A percentile compares a stretch with the other conserved stretches of the same genome.
Evolutionary conservation across 2,888 invertebrate genomes (phyloP).

Genomic region (Eristalinus sepulchralis): DNA sequence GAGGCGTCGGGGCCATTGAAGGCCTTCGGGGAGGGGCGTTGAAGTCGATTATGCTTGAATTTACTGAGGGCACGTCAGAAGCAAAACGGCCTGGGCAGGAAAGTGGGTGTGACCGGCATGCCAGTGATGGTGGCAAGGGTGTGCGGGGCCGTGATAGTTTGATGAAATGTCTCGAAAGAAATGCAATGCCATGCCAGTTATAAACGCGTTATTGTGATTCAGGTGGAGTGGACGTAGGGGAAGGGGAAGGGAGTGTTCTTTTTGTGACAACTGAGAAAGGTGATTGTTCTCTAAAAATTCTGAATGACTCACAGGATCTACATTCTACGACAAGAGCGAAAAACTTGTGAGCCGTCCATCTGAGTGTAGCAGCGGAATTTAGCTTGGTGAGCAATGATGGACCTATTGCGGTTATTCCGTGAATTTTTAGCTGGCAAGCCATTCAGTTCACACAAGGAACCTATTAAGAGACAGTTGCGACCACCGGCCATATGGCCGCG

Average conservation of each 20-base stretch:
- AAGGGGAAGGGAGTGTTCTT: not conserved
- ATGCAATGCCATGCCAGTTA: not conserved
- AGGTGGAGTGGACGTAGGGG: not conserved
- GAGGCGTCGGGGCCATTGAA: not conserved
- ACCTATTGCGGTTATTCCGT: too few species aligned
- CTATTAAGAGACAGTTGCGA: too few species aligned
- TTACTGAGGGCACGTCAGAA: conserved; percentile 3
- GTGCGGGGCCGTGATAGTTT: not conserved
- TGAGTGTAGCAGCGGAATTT: not conserved
- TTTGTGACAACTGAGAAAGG: not conserved
- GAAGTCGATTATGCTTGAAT: conserved; percentile 1
- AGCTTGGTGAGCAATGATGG: too few species aligned
- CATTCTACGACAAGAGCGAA: not conserved
- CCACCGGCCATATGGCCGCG: too few species aligned
- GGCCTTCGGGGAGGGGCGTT: conserved; percentile 27
- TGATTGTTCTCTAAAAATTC: not conserved
- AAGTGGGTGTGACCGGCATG: conserved; percentile 29
- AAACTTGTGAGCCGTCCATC: not conserved
- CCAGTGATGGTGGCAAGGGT: not conserved
- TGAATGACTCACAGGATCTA: not conserved
- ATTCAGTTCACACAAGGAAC: too few species aligned
- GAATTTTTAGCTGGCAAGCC: too few species aligned
- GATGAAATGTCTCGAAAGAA: not conserved
- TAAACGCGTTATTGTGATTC: not conserved
- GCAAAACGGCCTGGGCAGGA: not conserved